Evolutionary conservation across 1,140 invertebrate genomes (phyloP), one percentile per base, ranked within the genome.

Genomic region (Physella acuta): DNA sequence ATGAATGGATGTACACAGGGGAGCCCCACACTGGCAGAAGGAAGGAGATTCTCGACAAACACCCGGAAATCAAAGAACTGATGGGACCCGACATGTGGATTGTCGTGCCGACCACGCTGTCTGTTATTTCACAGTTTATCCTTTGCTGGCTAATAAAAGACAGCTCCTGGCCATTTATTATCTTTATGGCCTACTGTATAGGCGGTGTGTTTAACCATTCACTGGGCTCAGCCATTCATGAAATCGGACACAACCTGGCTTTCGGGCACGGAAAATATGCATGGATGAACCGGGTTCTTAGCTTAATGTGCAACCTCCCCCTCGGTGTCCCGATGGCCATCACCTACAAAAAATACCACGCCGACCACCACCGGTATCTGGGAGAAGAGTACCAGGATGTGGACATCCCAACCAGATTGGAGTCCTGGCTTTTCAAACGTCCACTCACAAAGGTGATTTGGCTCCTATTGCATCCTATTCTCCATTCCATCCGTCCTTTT

Each of bases 191-290:
- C 0, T 86, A 85, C 66, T 77, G 77, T 37, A 71, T 84, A 37
- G 79, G 82, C 11, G 85, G 75, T 2, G 75, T 81, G 11, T 62
- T 85, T 2, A 86, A 86, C 64, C 84, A 86, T 72, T 85, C 83
- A 0, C 72, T 85, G 8, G 81, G 79, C 11, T 79, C 78, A 62
- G 83, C 83, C 51, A 80, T 86, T 24, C 84, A 85, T 59, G 85
- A 86, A 76, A 84, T 85, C 16, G 82, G 81, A 44, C 85, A 86
- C 66, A 85, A 86, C 68, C 71, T 84, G 44, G 84, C 84, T 0
- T 86, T 84, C 70, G 85, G 84, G 14, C 81, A 85, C 59, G 70
- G 73, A 14, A 60, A 75, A 44, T 34, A 37, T 28, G 81, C 81
- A 14, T 69, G 69, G 36, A 68, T 75, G 28, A 85, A 86, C 71